A percentile compares a stretch with the other conserved stretches of the same genome.
These are phyloP conservation scores for Eupelmus urozonus DNA, from an alignment of 2,888 invertebrate species.

Conservation along the genomic window DNA sequence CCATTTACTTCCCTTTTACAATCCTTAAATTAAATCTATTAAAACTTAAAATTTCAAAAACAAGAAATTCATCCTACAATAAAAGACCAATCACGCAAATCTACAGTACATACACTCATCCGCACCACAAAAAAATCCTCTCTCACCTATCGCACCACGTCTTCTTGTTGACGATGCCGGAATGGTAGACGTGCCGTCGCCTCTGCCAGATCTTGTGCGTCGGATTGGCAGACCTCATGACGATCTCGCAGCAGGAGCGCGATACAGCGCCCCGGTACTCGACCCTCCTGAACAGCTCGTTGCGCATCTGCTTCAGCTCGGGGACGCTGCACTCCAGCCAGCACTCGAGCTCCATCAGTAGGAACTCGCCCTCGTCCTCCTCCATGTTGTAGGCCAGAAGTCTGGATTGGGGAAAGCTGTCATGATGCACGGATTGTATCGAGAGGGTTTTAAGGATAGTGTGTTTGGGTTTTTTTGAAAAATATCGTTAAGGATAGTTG, in stretches of 20 bases:
- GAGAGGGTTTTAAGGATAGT: no score
- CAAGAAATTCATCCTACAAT: no score
- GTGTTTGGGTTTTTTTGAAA: no score
- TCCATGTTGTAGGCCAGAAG: constrained; percentile 81
- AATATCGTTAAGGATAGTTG: no score
- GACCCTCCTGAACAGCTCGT: constrained; percentile 74
- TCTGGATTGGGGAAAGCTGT: constrained; percentile 71
- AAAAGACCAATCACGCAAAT: no score
- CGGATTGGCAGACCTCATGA: constrained; percentile 68
- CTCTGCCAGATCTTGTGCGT: constrained; percentile 70
- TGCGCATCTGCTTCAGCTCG: constrained; percentile 73
- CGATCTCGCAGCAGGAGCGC: constrained; percentile 78
- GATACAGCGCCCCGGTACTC: constrained; percentile 79
- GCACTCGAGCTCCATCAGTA: constrained; percentile 67
- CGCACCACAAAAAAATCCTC: background rate
- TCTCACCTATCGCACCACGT: background rate
- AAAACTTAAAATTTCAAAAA: background rate
- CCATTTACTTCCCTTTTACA: no score
- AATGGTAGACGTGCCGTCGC: constrained; percentile 67
- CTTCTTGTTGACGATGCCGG: constrained; percentile 64
- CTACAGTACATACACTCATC: no score
- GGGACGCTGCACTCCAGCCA: constrained; percentile 60
- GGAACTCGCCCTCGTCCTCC: constrained; percentile 80
- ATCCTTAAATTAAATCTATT: no score
- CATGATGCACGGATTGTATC: no score